Conservation (phyloP, 1,140 invertebrate species). For the Maconellicoccus hirsutus region DNA sequence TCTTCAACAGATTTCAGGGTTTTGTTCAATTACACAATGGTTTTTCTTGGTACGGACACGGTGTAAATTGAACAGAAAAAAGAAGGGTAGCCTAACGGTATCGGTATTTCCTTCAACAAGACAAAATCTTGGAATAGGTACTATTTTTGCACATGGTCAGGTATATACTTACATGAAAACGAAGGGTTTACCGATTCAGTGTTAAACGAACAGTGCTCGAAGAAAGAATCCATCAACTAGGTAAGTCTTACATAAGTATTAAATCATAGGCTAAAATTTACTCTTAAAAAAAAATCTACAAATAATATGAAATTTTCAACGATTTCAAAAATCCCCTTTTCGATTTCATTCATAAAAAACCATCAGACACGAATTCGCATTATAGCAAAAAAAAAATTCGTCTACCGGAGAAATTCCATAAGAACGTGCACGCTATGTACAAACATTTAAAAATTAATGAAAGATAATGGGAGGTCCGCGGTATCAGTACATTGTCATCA, state of each 20-base stretch:
- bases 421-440: background rate
- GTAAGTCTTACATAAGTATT: no score
- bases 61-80: background rate
- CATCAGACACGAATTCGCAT: no score
- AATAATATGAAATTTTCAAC: no score
- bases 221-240: no score
- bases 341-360: no score
- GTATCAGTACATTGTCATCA: constrained; percentile 21
- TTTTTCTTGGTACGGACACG: background rate
- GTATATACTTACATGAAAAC: background rate
- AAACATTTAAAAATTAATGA: constrained; percentile 1
- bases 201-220: no score
- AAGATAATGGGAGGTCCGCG: constrained; percentile 16
- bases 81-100: background rate
- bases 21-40: background rate
- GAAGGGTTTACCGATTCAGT: background rate
- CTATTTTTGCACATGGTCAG: background rate
- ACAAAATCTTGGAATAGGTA: background rate
- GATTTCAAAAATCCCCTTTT: no score
- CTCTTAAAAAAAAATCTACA: no score
- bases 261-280: no score
- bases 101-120: background rate
- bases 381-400: background rate
- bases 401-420: background rate
- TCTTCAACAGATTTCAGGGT: background rate